Conservation (phyloP, 92 coral and sea anemone genomes). For the Anthopleura xanthogrammica region DNA sequence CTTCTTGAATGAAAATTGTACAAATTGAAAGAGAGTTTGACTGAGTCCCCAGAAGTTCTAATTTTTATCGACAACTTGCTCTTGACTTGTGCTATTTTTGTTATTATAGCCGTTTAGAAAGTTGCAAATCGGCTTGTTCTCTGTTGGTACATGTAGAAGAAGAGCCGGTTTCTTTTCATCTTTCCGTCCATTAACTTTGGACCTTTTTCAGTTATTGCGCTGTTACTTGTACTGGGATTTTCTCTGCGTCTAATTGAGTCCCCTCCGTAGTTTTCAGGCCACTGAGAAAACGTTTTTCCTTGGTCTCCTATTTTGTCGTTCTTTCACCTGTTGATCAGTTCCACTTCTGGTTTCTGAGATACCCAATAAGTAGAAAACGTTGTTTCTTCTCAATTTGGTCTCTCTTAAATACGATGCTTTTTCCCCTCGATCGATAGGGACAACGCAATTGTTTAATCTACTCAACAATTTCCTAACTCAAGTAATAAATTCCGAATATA, state of each 20-base stretch:
- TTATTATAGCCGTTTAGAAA: not conserved
- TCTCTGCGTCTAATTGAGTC: not conserved
- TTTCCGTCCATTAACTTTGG: not conserved
- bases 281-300: not conserved
- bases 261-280: not conserved
- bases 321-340: not conserved
- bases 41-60: constrained; percentile 2
- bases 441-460: not conserved
- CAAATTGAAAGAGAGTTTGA: constrained; percentile 17
- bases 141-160: not conserved
- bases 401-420: not conserved
- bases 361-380: not conserved
- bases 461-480: constrained; percentile 19
- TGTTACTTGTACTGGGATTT: not conserved
- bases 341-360: not conserved
- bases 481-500: constrained; percentile 15
- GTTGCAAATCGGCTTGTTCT: not conserved
- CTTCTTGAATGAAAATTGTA: constrained; percentile 29
- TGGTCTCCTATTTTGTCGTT: not conserved
- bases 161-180: not conserved
- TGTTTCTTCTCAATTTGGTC: not conserved
- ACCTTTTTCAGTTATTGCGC: not conserved
- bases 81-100: not conserved
- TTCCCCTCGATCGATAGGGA: not conserved
- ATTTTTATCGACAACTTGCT: not conserved